Evolutionary conservation across 2,888 invertebrate species (phyloP).

Genomic region (Homarus gammarus): DNA sequence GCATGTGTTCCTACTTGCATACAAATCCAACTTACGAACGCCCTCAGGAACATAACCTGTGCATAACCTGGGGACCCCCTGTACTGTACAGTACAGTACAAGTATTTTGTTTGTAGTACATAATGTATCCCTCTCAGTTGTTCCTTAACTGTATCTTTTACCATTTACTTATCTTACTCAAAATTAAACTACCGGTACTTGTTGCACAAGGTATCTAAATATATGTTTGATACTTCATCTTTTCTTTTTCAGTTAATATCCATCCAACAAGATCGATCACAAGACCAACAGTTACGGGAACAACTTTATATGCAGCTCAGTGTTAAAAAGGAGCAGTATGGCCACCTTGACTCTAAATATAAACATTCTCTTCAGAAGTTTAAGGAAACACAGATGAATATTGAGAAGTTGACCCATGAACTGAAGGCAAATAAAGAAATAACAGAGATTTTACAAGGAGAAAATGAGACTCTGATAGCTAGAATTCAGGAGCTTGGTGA

Average conservation of each 20-base stretch:
- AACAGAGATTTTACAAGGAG: neutral
- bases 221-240: no score
- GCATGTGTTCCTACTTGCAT: no score
- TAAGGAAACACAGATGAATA: neutral
- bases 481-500: neutral
- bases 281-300: constrained; percentile 15
- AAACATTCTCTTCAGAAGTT: neutral
- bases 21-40: no score
- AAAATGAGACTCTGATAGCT: neutral
- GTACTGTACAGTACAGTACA: no score
- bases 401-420: neutral
- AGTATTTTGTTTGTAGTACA: no score
- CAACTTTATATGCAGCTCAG: constrained; percentile 1
- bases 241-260: neutral
- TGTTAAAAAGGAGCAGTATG: neutral
- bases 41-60: no score
- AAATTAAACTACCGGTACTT: no score
- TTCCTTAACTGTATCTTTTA: no score
- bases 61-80: no score
- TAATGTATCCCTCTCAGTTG: no score
- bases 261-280: neutral
- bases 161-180: no score
- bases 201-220: no score
- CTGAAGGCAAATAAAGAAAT: neutral
- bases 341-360: neutral